Evolutionary conservation across 2,797 vertebrate species (phyloP), one percentile per base, ranked within the genome.

Genomic region (Galaxias olidus): DNA sequence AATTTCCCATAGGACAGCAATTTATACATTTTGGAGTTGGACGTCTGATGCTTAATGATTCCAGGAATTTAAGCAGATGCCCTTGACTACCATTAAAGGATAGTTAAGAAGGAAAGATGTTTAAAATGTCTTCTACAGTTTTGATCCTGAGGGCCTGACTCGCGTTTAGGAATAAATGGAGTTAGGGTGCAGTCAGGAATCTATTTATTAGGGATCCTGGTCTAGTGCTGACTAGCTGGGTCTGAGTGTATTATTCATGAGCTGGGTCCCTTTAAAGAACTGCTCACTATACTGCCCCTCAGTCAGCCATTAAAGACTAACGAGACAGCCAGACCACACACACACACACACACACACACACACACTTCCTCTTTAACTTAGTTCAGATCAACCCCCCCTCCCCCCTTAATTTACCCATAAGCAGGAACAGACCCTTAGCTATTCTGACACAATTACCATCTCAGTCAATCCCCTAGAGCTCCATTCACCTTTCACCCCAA

Each of bases 161-260:
- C n/a, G n/a, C n/a, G n/a, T n/a, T n/a, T n/a, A n/a, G n/a, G n/a
- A n/a, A n/a, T n/a, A n/a, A n/a, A n/a, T n/a, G n/a, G n/a, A n/a
- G n/a, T n/a, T n/a, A n/a, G 58, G 55, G 41, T 30, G 13, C 50
- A 49, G 68, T 71, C 77, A 63, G 75, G 70, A 68, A 77, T 76
- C 79, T 75, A 51, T 42, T 66, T 65, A 74, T 70, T 30, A 72
- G 11, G 1, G 56, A 50, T 56, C 59, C 44, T 13, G 68, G 18
- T 70, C 72, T 74, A 19, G 74, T 76, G 80, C 77, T 74, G 62
- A 68, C 66, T 65, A 67, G 62, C 74, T 63, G 56, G 30, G 11
- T 74, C 69, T 73, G 50, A 52, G 64, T 90, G 78, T 78, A 89
- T 90, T 86, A 90, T 91, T 91, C 78, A 91, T 84, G 78, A 75